These are phyloP conservation scores for Drosophila paulistorum DNA, from an alignment of 1,140 invertebrate species.

Conservation along the genomic window DNA sequence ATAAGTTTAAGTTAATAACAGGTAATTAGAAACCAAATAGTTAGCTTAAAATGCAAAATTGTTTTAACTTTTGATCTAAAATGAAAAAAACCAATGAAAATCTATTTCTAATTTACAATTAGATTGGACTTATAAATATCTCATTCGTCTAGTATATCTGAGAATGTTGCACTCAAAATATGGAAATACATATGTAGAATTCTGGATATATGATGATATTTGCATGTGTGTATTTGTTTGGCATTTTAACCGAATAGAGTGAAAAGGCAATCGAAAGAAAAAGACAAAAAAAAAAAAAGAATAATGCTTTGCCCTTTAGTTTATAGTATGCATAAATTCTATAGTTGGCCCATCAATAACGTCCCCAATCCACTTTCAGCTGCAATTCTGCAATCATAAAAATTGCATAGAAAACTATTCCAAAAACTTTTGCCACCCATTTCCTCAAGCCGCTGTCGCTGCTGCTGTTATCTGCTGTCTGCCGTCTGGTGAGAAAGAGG, in stretches of 20 bases:
- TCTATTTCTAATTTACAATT: no score
- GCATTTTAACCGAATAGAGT: neutral
- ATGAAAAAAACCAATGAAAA: no score
- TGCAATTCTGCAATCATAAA: conserved; percentile 56
- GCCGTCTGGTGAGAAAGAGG: no score
- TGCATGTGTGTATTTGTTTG: no score
- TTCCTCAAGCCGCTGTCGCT: neutral
- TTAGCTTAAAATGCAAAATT: no score
- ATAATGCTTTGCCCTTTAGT: conserved; percentile 6
- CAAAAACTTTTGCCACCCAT: conserved; percentile 36
- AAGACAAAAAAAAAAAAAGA: neutral
- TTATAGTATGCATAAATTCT: conserved; percentile 13
- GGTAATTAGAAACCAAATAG: neutral
- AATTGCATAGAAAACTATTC: conserved; percentile 62
- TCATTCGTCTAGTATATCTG: no score
- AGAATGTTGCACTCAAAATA: no score
- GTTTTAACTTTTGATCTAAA: no score
- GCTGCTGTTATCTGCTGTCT: neutral
- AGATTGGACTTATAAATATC: no score
- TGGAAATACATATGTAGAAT: no score
- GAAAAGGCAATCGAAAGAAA: neutral
- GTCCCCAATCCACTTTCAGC: conserved; percentile 14
- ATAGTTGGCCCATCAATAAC: conserved; percentile 16
- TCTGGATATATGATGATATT: no score
- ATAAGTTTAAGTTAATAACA: neutral